These are phyloP conservation scores for Parotocinclus haroldoi DNA, from an alignment of 2,797 vertebrate genomes.

Conservation along the genomic window DNA sequence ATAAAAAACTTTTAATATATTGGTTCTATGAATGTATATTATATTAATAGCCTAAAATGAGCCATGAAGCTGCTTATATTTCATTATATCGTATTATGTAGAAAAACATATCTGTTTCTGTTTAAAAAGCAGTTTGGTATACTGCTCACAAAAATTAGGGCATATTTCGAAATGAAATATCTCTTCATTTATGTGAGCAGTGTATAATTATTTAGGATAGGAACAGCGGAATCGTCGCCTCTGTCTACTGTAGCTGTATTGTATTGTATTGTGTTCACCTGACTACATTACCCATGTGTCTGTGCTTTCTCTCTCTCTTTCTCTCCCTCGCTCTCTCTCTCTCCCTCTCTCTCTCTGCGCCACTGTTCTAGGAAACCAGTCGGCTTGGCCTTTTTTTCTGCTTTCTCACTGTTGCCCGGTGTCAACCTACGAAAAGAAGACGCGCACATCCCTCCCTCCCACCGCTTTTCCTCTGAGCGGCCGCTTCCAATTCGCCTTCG, in stretches of 20 bases:
- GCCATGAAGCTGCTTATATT: no score
- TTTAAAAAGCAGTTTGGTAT: no score
- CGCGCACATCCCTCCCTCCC: conserved; percentile 69
- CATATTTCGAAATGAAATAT: no score
- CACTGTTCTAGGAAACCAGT: conserved; percentile 77
- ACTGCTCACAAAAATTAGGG: no score
- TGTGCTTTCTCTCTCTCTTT: conserved; percentile 61
- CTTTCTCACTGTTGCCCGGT: conserved; percentile 74
- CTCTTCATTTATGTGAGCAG: no score
- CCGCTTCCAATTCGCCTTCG: conserved; percentile 74
- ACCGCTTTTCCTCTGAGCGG: conserved; percentile 59
- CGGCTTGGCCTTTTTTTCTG: conserved; percentile 69
- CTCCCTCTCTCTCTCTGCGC: conserved; percentile 63
- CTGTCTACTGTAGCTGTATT: conserved; percentile 51
- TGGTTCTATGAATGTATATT: no score
- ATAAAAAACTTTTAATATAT: no score
- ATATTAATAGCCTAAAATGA: no score
- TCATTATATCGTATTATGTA: no score
- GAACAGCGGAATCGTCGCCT: conserved; percentile 39
- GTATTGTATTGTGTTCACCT: conserved; percentile 11
- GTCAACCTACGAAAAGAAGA: conserved; percentile 76
- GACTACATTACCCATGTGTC: conserved; percentile 78
- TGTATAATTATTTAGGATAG: no score
- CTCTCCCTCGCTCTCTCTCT: conserved; percentile 24
- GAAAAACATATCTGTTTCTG: no score